These are phyloP conservation scores for Synanthedon tipuliformis DNA, from an alignment of 2,888 invertebrate genomes.

Conservation along the genomic window DNA sequence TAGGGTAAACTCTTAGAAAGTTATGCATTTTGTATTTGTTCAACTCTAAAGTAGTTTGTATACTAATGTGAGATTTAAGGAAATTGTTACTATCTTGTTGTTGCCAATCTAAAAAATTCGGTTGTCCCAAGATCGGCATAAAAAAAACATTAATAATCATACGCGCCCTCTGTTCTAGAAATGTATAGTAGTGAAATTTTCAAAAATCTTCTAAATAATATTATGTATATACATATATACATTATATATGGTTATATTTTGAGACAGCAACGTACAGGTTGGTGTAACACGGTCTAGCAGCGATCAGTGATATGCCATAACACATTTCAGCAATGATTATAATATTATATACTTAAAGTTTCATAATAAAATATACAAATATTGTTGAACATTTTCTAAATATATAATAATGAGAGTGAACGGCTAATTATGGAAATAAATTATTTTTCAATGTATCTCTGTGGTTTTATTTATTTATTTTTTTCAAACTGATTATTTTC, in stretches of 20 bases:
- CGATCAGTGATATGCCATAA: conserved; percentile 69
- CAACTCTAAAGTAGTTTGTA: conserved; percentile 29
- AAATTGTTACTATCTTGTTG: conserved; percentile 49
- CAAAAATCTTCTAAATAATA: not conserved
- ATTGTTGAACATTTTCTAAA: conserved; percentile 69
- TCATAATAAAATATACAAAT: conserved; percentile 66
- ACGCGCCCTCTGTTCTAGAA: not conserved
- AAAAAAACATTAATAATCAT: too few species aligned
- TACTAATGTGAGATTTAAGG: conserved; percentile 35
- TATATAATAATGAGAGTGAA: conserved; percentile 62
- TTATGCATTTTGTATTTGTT: conserved; percentile 62
- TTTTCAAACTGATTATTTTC: not conserved
- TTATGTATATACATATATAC: not conserved
- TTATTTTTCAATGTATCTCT: conserved; percentile 62
- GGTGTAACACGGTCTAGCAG: conserved; percentile 51
- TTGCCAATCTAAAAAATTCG: conserved; percentile 21
- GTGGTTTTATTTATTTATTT: conserved; percentile 33
- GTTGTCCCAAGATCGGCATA: too few species aligned
- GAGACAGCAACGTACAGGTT: conserved; percentile 34
- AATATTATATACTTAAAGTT: conserved; percentile 45
- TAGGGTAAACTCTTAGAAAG: conserved; percentile 53
- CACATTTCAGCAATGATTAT: conserved; percentile 62
- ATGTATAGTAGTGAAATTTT: not conserved
- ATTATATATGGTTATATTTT: conserved; percentile 28
- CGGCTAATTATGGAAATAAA: conserved; percentile 65